Base-by-base conservation (phyloP, 2,888 invertebrate species). In the Melieria omissa region DNA sequence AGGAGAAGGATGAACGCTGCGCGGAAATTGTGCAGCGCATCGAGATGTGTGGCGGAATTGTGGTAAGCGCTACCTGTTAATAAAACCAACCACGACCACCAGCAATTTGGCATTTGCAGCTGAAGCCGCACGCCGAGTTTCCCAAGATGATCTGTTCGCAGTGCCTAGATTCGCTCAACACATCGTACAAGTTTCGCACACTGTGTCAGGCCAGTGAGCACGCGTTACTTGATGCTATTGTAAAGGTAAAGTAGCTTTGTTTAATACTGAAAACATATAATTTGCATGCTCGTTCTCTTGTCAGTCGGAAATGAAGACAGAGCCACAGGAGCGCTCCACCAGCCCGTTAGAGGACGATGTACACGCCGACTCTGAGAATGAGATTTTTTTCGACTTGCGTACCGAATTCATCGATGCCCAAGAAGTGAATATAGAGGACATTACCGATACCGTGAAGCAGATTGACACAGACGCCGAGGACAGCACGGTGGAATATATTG, bases 41-140 rank as follows among this genome's bases (percentile, higher is more conserved):
- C 16, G 85, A 86, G 73, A 79, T 84, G 70, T 82, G 84, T n/a
- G 85, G 82, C 9, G 85, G 83, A 72, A 83, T 85, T 41, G 82
- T 79, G 76, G 85, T 82, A 77, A 49, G 73, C 65, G 47, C 5
- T 7, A 12, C 9, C 1, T 67, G 8, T 46, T 45, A 45, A n/a
- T 66, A 58, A 16, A 12, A 9, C 52, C 46, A 16, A 12, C 10
- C n/a, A 12, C n/a, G 9, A 45, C 47, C 29, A 41, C 7, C 7
- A 5, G 52, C 46, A 29, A 45, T 29, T 42, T 6, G 3, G 12
- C n/a, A 6, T 49, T 41, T 74, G 0, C 55, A 85, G 85, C 65
- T 86, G 52, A 82, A 81, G 49, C 80, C 82, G 1, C 78, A 82
- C 29, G 82, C 81, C 42, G 81, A 85, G 65, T 83, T 85, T 68